phyloP scores from a whole-genome alignment of 2,888 invertebrate species.

The Drosophila testacea region DNA sequence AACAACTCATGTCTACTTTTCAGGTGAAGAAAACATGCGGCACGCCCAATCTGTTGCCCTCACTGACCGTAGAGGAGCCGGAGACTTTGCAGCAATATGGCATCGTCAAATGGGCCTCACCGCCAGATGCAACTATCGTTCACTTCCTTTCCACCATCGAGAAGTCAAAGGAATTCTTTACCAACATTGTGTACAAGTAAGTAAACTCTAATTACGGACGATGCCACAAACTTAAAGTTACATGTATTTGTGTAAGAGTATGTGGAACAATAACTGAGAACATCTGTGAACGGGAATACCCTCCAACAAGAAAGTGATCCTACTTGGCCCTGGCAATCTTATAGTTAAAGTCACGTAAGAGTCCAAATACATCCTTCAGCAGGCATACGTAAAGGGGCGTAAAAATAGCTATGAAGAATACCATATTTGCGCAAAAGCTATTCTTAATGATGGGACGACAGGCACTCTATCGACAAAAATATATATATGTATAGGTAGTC shows the following conservation, averaged over 20 bases:
- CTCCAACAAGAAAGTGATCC: neutral
- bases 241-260: neutral
- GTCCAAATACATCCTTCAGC: slow-evolving; percentile 60
- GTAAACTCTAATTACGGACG: slow-evolving; percentile 47
- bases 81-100: slow-evolving; percentile 85
- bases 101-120: slow-evolving; percentile 87
- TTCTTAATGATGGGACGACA: slow-evolving; percentile 52
- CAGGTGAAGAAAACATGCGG: slow-evolving; percentile 87
- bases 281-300: neutral
- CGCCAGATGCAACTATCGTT: slow-evolving; percentile 88
- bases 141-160: slow-evolving; percentile 89
- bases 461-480: slow-evolving; percentile 10
- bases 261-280: neutral
- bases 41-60: slow-evolving; percentile 83
- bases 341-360: slow-evolving; percentile 51
- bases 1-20: slow-evolving; percentile 4
- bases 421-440: slow-evolving; percentile 51
- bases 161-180: slow-evolving; percentile 93
- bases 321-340: slow-evolving; percentile 43
- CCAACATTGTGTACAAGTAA: slow-evolving; percentile 90
- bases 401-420: slow-evolving; percentile 75
- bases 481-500: neutral
- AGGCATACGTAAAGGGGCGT: slow-evolving; percentile 76
- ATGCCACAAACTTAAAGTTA: slow-evolving; percentile 7
- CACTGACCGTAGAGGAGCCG: slow-evolving; percentile 76